These are phyloP conservation scores for Eucera pruinosa DNA, from an alignment of 2,888 invertebrate species.

Conservation along the genomic window DNA sequence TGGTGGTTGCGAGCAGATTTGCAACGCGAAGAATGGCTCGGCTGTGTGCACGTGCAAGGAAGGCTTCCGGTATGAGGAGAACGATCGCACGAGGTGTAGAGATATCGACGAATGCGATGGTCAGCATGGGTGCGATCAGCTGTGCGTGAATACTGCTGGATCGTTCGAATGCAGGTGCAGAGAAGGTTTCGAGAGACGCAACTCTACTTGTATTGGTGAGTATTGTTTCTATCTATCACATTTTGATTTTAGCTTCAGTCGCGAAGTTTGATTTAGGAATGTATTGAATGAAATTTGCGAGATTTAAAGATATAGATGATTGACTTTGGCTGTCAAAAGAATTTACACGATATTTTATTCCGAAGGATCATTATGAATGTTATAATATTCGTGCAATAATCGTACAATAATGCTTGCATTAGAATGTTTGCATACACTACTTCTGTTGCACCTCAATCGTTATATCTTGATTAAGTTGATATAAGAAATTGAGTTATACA, in stretches of 20 bases:
- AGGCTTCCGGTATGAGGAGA: constrained; percentile 83
- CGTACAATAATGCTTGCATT: too few species aligned
- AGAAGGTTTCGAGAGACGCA: constrained; percentile 72
- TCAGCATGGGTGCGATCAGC: constrained; percentile 83
- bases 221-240: background rate
- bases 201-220: constrained; percentile 75
- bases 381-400: too few species aligned
- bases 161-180: constrained; percentile 83
- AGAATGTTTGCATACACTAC: too few species aligned
- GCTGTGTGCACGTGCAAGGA: constrained; percentile 75
- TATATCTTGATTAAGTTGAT: too few species aligned
- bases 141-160: constrained; percentile 84
- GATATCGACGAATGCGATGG: constrained; percentile 84
- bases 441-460: too few species aligned
- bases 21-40: constrained; percentile 62
- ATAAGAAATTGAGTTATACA: too few species aligned
- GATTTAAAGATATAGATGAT: too few species aligned
- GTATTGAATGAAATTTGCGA: too few species aligned
- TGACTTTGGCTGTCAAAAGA: too few species aligned
- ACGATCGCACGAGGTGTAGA: constrained; percentile 76
- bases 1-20: constrained; percentile 84
- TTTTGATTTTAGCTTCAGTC: background rate
- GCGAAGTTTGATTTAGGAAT: too few species aligned
- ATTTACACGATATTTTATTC: too few species aligned
- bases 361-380: too few species aligned